Base-by-base conservation (phyloP, 2,797 vertebrate species). In the Sarcophilus harrisii region DNA sequence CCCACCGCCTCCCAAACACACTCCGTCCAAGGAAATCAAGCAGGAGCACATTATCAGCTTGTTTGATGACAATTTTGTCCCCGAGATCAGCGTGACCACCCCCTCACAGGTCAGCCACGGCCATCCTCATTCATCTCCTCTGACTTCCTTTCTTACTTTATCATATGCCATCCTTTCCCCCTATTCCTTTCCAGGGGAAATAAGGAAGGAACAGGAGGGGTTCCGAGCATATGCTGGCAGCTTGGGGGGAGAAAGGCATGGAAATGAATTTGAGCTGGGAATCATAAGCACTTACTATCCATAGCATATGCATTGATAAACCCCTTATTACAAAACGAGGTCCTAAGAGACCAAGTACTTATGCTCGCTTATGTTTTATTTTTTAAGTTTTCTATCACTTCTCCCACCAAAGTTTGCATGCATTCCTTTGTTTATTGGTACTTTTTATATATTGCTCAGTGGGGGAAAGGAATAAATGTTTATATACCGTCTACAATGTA, bases 1-100 rank as follows among this genome's bases (percentile, higher is more conserved):
- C 98, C 99, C 99, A 98, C 99, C 99, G 95, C 99, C 99, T 98
- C 99, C 99, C 97, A 99, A 99, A 99, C 99, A 99, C 98, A 99
- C 99, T 95, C 99, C 99, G 6, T 99, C 99, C 96, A 99, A 99
- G 99, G 99, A 99, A 94, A 95, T 99, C 99, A 99, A 99, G 99
- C 99, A 99, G 97, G 99, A 99, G 98, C 99, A 99, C 99, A 99
- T 99, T 98, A 99, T 99, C 98, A 99, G 99, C 98, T 99, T 99
- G 97, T 99, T 99, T 99, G 99, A 99, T 97, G 99, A 99, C 98
- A 99, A 99, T 97, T 99, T 99, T 98, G 98, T 99, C 98, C 99
- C 99, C 0, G 99, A 99, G 98, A 99, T 99, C 99, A 99, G 99
- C 98, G 99, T 99, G 99, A 99, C 99, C 93, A 99, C 99, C 97